These are phyloP conservation scores for Egretta garzetta DNA, from an alignment of 2,113 vertebrate genomes.

Conservation along the genomic window DNA sequence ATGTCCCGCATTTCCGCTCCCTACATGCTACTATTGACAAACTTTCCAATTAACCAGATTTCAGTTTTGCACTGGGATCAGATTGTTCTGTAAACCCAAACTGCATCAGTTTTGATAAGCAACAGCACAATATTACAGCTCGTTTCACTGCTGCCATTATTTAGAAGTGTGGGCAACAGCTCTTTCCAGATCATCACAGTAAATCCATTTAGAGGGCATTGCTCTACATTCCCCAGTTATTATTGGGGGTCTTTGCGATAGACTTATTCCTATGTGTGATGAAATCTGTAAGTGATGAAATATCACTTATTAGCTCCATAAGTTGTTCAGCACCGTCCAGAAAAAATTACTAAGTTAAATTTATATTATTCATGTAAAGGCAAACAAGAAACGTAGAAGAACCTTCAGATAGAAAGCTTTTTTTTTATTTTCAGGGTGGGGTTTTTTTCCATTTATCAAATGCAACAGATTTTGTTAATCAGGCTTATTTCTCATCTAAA, in stretches of 20 bases:
- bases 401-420: not conserved
- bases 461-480: not conserved
- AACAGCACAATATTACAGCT: accelerated
- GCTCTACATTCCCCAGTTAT: not conserved
- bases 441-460: not conserved
- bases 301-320: not conserved
- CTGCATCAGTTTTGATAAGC: not conserved
- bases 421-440: not conserved
- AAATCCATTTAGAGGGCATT: not conserved
- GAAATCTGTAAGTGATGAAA: not conserved
- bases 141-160: not conserved
- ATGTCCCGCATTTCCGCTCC: not conserved
- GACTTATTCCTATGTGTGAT: not conserved
- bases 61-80: not conserved
- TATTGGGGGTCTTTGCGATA: not conserved
- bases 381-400: not conserved
- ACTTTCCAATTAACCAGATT: not conserved
- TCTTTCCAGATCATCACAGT: not conserved
- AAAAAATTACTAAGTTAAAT: not conserved
- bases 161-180: not conserved
- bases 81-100: not conserved
- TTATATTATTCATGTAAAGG: not conserved
- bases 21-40: not conserved
- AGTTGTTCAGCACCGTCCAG: not conserved
- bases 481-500: not conserved